These are phyloP conservation scores for Elachura formosa DNA, from an alignment of 2,113 vertebrate species.

Conservation along the genomic window DNA sequence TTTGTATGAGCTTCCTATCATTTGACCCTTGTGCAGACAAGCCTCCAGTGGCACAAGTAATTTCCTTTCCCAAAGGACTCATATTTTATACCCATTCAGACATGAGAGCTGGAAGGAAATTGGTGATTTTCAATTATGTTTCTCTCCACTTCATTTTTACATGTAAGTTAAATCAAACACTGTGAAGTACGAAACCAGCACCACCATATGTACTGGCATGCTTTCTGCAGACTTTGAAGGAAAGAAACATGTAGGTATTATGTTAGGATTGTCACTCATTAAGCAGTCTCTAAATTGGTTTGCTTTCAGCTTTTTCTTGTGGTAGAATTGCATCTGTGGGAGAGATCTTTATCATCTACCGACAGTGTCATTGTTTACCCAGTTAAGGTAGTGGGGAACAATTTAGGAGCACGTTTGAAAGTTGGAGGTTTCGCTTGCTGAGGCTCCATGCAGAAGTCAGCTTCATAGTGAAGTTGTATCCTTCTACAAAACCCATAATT, in stretches of 20 bases:
- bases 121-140: neutral
- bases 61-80: neutral
- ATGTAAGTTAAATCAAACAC: neutral
- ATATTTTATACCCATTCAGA: neutral
- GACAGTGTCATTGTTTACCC: neutral
- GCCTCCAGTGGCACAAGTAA: neutral
- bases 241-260: neutral
- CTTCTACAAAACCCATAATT: neutral
- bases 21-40: neutral
- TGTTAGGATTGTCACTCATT: neutral
- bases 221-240: neutral
- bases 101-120: neutral
- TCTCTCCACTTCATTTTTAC: neutral
- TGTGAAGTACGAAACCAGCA: neutral
- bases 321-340: neutral
- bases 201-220: neutral
- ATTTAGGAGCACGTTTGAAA: neutral
- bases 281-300: neutral
- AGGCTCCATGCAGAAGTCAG: neutral
- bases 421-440: neutral
- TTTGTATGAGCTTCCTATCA: neutral
- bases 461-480: neutral
- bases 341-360: neutral
- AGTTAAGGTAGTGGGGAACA: neutral
- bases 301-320: neutral